These are phyloP conservation scores for Caradrina clavipalpis DNA, from an alignment of 2,888 invertebrate species.

Conservation along the genomic window DNA sequence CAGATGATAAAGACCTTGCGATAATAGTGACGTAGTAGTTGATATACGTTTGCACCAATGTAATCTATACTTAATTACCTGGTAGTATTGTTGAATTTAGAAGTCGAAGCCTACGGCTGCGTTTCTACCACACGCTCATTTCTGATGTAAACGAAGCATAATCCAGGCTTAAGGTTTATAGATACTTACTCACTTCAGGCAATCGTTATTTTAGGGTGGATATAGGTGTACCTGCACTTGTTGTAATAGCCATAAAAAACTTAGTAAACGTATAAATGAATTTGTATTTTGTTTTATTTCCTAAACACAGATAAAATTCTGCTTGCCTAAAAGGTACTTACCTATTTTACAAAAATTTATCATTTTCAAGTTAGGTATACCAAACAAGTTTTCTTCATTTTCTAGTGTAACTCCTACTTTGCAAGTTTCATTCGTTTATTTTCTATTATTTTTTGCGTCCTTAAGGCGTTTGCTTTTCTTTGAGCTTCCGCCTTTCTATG, in stretches of 20 bases:
- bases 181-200: background rate
- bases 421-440: slow-evolving; percentile 60
- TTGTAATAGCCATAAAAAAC: background rate
- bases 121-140: too few relatives aligned
- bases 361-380: background rate
- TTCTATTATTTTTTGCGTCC: slow-evolving; percentile 64
- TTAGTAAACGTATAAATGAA: background rate
- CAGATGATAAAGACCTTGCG: slow-evolving; percentile 31
- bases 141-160: background rate
- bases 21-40: slow-evolving; percentile 4
- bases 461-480: slow-evolving; percentile 68
- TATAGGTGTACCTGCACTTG: background rate
- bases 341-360: slow-evolving; percentile 11
- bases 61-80: background rate
- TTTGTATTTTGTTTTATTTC: slow-evolving; percentile 24
- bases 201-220: background rate
- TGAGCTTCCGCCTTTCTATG: slow-evolving; percentile 70
- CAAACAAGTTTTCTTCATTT: slow-evolving; percentile 22
- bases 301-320: slow-evolving; percentile 3
- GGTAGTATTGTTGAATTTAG: too few relatives aligned
- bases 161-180: too few relatives aligned
- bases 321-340: background rate
- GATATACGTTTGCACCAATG: background rate
- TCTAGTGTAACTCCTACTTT: slow-evolving; percentile 23
- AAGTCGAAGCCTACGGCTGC: too few relatives aligned